Base-by-base conservation (phyloP, 2,797 vertebrate genomes). In the Cetoscarus ocellatus region DNA sequence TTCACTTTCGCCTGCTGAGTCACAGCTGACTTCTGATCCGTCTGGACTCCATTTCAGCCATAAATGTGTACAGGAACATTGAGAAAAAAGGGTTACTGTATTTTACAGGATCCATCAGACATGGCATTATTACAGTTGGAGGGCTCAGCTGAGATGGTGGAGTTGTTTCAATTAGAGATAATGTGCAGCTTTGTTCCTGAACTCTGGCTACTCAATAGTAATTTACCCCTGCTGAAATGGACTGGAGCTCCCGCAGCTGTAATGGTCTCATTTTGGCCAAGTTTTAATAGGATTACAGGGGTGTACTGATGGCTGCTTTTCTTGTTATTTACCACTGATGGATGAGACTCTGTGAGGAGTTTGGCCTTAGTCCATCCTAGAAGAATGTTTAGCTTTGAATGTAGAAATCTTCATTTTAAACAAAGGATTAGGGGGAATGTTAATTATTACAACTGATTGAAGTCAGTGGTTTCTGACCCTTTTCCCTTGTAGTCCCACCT, bases 91-190 rank as follows among this genome's bases (percentile, higher is more conserved):
- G 64, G 61, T 47, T 50, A 61, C 42, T 36, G 61, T 70, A 61
- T 85, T 83, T 70, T 71, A 85, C 73, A 58, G 62, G 47, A 66
- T 85, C 68, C 72, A 80, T 64, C 80, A 79, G 74, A 74, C 59
- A 49, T 60, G 83, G 65, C 84, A 78, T 80, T 79, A 70, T 63
- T 85, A 54, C 68, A 71, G 66, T 49, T 39, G 18, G 81, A 69
- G 45, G 81, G 83, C 82, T 59, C 70, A 70, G 84, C 74, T 76
- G 66, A 78, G 86, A 90, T 76, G 75, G 71, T 69, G 79, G 79
- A 83, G 66, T 84, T 74, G 63, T 88, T 90, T 92, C 89, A 93
- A 92, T 92, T 89, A 91, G 77, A 84, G 80, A 83, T 90, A 86
- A 91, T 91, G 88, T 81, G 82, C 82, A 80, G 85, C 86, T 85